Evolutionary conservation across 1,140 invertebrate genomes (phyloP).

Genomic region (Drosophila setifemur): DNA sequence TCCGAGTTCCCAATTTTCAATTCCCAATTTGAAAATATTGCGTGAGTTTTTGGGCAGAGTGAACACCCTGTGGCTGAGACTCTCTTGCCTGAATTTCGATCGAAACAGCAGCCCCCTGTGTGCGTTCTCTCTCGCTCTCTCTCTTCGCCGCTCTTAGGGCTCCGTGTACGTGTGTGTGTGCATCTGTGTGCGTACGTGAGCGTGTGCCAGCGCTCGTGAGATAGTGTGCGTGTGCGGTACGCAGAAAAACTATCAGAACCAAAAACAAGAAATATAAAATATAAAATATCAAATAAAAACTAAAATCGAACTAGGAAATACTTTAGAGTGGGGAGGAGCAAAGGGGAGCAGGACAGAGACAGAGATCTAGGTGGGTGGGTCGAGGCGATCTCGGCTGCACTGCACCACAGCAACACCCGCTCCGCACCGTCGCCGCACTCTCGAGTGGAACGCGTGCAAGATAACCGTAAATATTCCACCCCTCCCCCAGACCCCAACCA

Average conservation of each 20-base stretch:
- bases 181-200: conserved; percentile 27
- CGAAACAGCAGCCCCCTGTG: conserved; percentile 31
- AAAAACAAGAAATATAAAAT: conserved; percentile 13
- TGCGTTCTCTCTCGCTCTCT: too few relatives aligned
- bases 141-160: conserved; percentile 48
- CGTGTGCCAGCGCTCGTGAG: conserved; percentile 12
- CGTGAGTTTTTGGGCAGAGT: conserved; percentile 18
- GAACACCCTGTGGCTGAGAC: conserved; percentile 62
- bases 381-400: conserved; percentile 41
- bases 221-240: conserved; percentile 61
- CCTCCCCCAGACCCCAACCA: conserved; percentile 82
- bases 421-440: conserved; percentile 15
- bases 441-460: conserved; percentile 74
- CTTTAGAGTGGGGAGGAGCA: not conserved
- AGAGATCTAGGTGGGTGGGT: conserved; percentile 29
- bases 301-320: not conserved
- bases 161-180: conserved; percentile 40
- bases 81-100: conserved; percentile 54
- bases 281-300: conserved; percentile 3
- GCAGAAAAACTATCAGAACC: not conserved
- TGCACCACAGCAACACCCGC: conserved; percentile 1
- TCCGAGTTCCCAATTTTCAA: not conserved
- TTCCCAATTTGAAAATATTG: conserved; percentile 67
- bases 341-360: not conserved
- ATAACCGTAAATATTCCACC: conserved; percentile 83